phyloP scores from a whole-genome alignment of 2,113 vertebrate genomes.

The Nyctibius bracteatus region DNA sequence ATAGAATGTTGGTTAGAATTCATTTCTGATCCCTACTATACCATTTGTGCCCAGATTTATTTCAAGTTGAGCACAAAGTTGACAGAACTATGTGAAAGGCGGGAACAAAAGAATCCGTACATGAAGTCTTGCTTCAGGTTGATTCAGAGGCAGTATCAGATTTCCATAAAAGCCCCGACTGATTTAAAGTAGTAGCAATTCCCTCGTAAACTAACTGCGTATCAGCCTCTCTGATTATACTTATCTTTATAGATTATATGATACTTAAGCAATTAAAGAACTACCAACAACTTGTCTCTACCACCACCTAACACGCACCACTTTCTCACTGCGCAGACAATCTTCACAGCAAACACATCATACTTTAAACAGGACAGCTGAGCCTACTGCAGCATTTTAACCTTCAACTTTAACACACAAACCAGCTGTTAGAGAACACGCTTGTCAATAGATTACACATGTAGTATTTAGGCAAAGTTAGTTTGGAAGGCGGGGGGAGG shows the following conservation, averaged over 20 bases:
- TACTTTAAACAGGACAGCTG: neutral
- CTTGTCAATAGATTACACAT: neutral
- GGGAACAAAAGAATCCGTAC: neutral
- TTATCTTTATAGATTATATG: constrained; percentile 14
- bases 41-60: neutral
- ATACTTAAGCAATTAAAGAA: constrained; percentile 21
- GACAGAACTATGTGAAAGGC: neutral
- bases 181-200: neutral
- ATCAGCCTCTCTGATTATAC: neutral
- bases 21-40: neutral
- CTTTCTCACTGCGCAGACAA: neutral
- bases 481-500: neutral
- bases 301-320: neutral
- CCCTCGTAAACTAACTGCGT: neutral
- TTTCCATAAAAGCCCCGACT: constrained; percentile 6
- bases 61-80: neutral
- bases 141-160: neutral
- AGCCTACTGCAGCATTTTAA: neutral
- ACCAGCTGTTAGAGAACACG: neutral
- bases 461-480: neutral
- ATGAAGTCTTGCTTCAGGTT: neutral
- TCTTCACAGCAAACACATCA: neutral
- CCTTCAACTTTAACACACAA: neutral
- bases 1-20: neutral
- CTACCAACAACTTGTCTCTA: neutral